Percentiles rank a stretch among this genome's conserved stretches.
Evolutionary conservation across 2,797 vertebrate species (phyloP).

Genomic region (Syncerus caffer): DNA sequence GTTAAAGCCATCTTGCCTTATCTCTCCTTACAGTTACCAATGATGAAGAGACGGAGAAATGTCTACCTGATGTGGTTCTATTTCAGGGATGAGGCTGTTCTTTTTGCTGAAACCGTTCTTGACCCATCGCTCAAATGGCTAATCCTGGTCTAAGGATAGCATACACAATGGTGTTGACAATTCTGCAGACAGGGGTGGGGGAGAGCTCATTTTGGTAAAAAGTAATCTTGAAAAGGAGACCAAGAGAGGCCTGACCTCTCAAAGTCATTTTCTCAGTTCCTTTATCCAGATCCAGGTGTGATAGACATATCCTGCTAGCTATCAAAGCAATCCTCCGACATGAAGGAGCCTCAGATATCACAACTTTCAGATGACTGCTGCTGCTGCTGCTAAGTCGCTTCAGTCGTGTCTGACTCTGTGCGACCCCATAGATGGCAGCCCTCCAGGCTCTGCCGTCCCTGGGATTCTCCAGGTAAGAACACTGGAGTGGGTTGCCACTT

Average conservation of each 20-base stretch:
- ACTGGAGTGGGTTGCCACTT: too few species aligned
- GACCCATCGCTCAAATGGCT: not conserved
- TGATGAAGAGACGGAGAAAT: not conserved
- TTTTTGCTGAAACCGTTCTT: not conserved
- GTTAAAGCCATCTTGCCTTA: not conserved
- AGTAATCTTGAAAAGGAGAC: not conserved
- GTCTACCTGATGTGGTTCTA: not conserved
- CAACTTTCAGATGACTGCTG: not conserved
- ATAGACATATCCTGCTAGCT: not conserved
- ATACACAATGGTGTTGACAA: not conserved
- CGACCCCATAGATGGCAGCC: rapidly evolving
- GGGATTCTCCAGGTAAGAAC: too few species aligned
- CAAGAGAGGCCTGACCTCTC: not conserved
- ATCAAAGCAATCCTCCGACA: not conserved
- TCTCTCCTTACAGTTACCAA: not conserved
- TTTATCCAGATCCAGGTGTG: not conserved
- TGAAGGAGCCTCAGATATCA: not conserved
- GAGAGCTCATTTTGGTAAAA: not conserved
- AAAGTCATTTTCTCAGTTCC: not conserved
- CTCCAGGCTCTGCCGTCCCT: too few species aligned
- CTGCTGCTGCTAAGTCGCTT: too few species aligned
- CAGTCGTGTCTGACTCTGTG: too few species aligned
- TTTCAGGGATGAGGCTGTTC: not conserved
- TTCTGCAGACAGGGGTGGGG: not conserved
- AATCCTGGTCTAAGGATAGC: not conserved